Conservation (phyloP, 1,140 invertebrate species). For the Bradynema listronoti region DNA sequence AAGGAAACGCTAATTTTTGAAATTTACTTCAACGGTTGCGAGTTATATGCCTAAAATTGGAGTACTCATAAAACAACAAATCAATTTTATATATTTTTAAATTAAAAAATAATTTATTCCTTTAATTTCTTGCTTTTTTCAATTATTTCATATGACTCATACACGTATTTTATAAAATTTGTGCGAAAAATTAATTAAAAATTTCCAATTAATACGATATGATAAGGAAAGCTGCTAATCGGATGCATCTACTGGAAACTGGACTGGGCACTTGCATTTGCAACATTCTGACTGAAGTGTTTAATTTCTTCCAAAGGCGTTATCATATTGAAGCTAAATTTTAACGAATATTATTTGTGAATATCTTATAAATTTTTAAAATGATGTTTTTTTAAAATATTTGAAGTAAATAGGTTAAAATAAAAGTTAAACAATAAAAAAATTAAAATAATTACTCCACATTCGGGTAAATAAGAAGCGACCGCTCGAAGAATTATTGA, state of each 20-base stretch:
- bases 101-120: no score
- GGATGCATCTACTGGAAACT: slow-evolving; percentile 12
- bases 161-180: no score
- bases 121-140: background rate
- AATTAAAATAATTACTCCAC: background rate
- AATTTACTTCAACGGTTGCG: no score
- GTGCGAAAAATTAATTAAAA: no score
- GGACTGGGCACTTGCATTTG: slow-evolving; percentile 24
- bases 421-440: background rate
- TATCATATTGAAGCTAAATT: slow-evolving; percentile 56
- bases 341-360: background rate
- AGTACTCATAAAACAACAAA: no score
- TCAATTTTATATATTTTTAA: no score
- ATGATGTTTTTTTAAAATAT: slow-evolving; percentile 1
- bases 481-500: background rate
- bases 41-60: no score
- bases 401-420: background rate
- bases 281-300: slow-evolving; percentile 45
- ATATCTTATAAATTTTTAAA: background rate
- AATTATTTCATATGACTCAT: background rate
- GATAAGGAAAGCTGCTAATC: background rate
- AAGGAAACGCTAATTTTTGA: no score
- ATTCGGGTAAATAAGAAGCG: background rate
- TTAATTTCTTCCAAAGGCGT: slow-evolving; percentile 56
- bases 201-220: no score